A percentile compares a stretch with the other conserved stretches of the same genome.
phyloP scores from a whole-genome alignment of 2,888 invertebrate species.

The Himalopsyche japonica region DNA sequence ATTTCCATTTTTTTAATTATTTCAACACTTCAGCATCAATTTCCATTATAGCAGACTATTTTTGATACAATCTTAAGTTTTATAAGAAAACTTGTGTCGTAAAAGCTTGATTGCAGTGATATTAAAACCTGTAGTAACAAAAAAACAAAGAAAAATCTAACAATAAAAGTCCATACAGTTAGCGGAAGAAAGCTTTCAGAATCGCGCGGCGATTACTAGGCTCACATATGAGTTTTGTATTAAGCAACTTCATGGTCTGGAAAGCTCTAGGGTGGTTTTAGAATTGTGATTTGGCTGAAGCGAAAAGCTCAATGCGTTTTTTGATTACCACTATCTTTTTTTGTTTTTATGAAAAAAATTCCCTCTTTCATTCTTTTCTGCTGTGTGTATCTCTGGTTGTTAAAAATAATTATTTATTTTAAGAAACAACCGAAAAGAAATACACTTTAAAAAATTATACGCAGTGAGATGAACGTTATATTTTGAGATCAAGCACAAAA shows the following conservation, averaged over 20 bases:
- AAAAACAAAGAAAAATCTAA: not conserved
- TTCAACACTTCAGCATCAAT: no score
- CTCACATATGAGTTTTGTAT: not conserved
- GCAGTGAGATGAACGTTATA: no score
- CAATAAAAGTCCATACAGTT: not conserved
- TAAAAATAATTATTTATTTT: not conserved
- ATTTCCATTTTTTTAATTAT: no score
- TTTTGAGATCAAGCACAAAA: no score
- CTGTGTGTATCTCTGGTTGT: not conserved
- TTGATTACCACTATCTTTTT: not conserved
- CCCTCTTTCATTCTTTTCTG: not conserved
- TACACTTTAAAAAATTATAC: no score
- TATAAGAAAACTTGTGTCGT: slow-evolving; percentile 24
- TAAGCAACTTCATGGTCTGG: not conserved
- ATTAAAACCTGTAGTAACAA: slow-evolving; percentile 16
- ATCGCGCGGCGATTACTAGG: not conserved
- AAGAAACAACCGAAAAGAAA: no score
- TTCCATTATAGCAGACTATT: no score
- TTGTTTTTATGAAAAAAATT: not conserved
- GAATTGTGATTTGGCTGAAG: slow-evolving; percentile 8
- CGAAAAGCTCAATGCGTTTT: not conserved
- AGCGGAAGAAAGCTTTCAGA: slow-evolving; percentile 6
- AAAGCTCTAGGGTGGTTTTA: slow-evolving; percentile 1
- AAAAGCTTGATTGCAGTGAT: slow-evolving; percentile 31
- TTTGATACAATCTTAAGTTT: not conserved